Percentiles rank a stretch among this genome's conserved stretches.
phyloP scores from a whole-genome alignment of 2,888 invertebrate genomes.

The Ormyrus labotus region DNA sequence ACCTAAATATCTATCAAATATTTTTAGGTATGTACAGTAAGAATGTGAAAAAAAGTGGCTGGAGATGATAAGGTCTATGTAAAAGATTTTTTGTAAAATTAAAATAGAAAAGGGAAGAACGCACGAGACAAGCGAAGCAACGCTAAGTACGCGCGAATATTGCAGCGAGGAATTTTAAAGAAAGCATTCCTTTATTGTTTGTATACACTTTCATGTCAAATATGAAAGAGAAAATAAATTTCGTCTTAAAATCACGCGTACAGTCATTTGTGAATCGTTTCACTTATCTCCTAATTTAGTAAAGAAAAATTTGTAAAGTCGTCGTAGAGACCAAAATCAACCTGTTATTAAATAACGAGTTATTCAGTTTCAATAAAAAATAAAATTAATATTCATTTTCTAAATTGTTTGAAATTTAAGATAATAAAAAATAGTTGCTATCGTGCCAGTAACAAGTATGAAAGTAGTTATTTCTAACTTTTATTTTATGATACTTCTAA shows the following conservation, averaged over 20 bases:
- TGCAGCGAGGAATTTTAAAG: slow-evolving; percentile 2
- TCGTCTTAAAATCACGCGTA: slow-evolving; percentile 27
- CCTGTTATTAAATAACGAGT: slow-evolving; percentile 37
- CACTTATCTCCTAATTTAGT: slow-evolving; percentile 38
- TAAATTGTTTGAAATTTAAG: slow-evolving; percentile 11
- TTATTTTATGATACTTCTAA: slow-evolving; percentile 17
- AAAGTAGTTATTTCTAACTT: slow-evolving; percentile 35
- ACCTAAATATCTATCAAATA: slow-evolving; percentile 71
- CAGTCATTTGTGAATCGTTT: slow-evolving; percentile 28
- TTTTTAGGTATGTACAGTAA: slow-evolving; percentile 71
- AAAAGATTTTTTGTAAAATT: slow-evolving; percentile 53
- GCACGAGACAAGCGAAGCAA: slow-evolving; percentile 41
- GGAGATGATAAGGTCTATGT: slow-evolving; percentile 49
- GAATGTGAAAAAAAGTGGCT: slow-evolving; percentile 63
- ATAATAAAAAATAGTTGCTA: slow-evolving; percentile 26
- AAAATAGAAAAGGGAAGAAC: slow-evolving; percentile 53
- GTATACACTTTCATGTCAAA: background rate
- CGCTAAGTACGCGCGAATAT: slow-evolving; percentile 36
- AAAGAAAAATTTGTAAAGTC: slow-evolving; percentile 46
- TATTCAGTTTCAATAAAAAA: slow-evolving; percentile 29
- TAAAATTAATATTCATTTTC: slow-evolving; percentile 10
- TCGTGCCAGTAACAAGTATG: slow-evolving; percentile 45
- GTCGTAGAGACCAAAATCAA: slow-evolving; percentile 45
- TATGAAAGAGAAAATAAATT: slow-evolving; percentile 38
- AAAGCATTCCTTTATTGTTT: slow-evolving; percentile 12